Percentiles rank a stretch among this genome's conserved stretches.
Evolutionary conservation across 2,888 invertebrate genomes (phyloP).

Genomic region (Drosophila cognata): DNA sequence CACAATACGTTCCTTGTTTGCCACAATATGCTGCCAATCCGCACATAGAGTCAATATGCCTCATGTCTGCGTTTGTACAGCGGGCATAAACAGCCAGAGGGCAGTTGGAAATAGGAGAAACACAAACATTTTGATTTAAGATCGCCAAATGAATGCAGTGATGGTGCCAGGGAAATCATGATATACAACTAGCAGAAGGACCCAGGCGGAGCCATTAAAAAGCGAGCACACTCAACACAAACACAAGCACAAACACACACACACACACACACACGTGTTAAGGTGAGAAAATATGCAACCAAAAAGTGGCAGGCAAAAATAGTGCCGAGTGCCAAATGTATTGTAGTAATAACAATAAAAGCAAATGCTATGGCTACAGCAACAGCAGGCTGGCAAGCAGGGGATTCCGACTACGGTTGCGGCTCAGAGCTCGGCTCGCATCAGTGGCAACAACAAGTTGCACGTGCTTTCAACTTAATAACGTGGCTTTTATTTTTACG

Average conservation of each 20-base stretch:
- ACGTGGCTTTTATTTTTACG: conserved; percentile 81
- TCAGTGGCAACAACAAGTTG: conserved; percentile 72
- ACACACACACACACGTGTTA: conserved; percentile 23
- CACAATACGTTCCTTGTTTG: background rate
- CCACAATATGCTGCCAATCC: background rate
- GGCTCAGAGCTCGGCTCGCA: conserved; percentile 28
- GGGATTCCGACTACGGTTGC: conserved; percentile 10
- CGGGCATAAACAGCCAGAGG: conserved; percentile 13
- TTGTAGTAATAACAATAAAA: conserved; percentile 80
- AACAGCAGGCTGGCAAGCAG: conserved; percentile 38
- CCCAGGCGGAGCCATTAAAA: conserved; percentile 63
- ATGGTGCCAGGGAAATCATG: conserved; percentile 69
- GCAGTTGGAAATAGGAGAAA: conserved; percentile 19
- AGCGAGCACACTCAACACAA: conserved; percentile 33
- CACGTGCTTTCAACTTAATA: conserved; percentile 81
- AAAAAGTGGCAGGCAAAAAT: conserved; percentile 69
- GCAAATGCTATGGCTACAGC: conserved; percentile 61
- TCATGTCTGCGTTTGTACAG: conserved; percentile 1
- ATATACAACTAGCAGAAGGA: conserved; percentile 56
- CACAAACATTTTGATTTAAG: conserved; percentile 71
- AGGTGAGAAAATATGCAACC: conserved; percentile 74
- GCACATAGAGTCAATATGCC: conserved; percentile 6
- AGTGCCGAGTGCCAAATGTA: conserved; percentile 79
- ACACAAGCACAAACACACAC: conserved; percentile 9
- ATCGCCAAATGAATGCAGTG: conserved; percentile 71